phyloP scores from a whole-genome alignment of 1,140 invertebrate genomes.

The Drosophila parvula region DNA sequence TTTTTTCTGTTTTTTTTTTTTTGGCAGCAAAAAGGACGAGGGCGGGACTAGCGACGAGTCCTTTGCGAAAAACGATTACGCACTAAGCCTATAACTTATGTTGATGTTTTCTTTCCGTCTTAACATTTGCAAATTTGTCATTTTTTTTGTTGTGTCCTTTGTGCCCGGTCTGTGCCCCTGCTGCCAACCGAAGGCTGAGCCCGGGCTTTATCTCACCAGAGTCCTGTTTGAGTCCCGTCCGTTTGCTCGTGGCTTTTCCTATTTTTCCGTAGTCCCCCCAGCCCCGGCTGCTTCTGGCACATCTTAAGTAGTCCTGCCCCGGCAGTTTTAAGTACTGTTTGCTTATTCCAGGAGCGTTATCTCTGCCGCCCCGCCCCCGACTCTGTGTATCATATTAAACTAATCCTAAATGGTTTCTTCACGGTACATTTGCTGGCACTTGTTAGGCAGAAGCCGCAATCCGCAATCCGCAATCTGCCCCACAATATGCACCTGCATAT shows the following conservation, averaged over 20 bases:
- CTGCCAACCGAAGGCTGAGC: conserved; percentile 8
- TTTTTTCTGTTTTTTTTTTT: conserved; percentile 19
- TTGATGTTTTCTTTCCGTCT: conserved; percentile 82
- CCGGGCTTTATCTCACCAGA: conserved; percentile 69
- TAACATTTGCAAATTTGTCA: conserved; percentile 83
- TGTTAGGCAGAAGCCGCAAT: conserved; percentile 44
- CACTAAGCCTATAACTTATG: conserved; percentile 82
- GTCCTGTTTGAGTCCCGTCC: conserved; percentile 54
- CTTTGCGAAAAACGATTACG: conserved; percentile 78
- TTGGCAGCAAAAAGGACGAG: conserved; percentile 11
- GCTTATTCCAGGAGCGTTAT: conserved; percentile 80
- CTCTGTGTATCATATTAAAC: conserved; percentile 81
- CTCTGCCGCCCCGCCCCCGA: conserved; percentile 4
- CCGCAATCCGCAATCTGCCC: conserved; percentile 44
- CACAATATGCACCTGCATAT: conserved; percentile 48
- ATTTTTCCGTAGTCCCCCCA: neutral
- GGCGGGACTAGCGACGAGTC: neutral
- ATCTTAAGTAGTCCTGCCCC: conserved; percentile 68
- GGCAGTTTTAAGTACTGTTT: conserved; percentile 83
- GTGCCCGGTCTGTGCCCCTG: conserved; percentile 9
- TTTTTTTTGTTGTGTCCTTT: conserved; percentile 71
- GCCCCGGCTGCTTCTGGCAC: conserved; percentile 1
- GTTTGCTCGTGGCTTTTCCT: conserved; percentile 39
- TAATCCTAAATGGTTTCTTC: conserved; percentile 84
- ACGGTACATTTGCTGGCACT: conserved; percentile 82